Evolutionary conservation across 1,140 invertebrate species (phyloP), one percentile per base, ranked within the genome.

Genomic region (Antheraea pernyi): DNA sequence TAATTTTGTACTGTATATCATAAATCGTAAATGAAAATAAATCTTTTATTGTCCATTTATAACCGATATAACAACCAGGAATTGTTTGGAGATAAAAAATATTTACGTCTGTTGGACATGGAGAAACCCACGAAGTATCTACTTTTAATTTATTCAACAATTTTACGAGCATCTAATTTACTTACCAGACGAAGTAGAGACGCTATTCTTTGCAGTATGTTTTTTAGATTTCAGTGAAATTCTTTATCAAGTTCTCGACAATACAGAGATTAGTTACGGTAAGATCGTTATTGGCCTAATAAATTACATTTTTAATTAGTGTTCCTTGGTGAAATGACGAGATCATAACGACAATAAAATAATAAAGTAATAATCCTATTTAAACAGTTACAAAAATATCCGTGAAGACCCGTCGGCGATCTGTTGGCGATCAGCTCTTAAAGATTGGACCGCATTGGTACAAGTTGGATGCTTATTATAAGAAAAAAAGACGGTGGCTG

Each of bases 361-460:
- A 53, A 53, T 53, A 53, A 53, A 53, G 11, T 53, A 53, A 53
- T 53, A 19, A 53, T 19, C n/a, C 19, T 37, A 36, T 37, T 66
- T 69, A 53, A 19, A 67, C 64, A 68, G 70, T 61, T 60, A 42
- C 64, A 22, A 69, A 22, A 63, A 19, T 19, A 59, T 22, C 36
- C 7, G 67, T 59, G 60, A 11, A 30, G 30, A 22, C 8, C 3
- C 10, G 7, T 69, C 64, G 42, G 48, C 65, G 10, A 36, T 22
- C 16, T 37, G 78, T 30, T 58, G 81, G 76, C 9, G 81, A 84
- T 2, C 78, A 77, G 36, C 65, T 91, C 71, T 60, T 92, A 68
- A 89, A 86, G 74, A 89, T 90, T 74, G 80, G 82, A 10, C 80
- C 81, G 7, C 77, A 78, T 69, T 91, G 87, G 88, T 91, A 92